Evolutionary conservation across 2,113 vertebrate species (phyloP).

Genomic region (Macaca mulatta): DNA sequence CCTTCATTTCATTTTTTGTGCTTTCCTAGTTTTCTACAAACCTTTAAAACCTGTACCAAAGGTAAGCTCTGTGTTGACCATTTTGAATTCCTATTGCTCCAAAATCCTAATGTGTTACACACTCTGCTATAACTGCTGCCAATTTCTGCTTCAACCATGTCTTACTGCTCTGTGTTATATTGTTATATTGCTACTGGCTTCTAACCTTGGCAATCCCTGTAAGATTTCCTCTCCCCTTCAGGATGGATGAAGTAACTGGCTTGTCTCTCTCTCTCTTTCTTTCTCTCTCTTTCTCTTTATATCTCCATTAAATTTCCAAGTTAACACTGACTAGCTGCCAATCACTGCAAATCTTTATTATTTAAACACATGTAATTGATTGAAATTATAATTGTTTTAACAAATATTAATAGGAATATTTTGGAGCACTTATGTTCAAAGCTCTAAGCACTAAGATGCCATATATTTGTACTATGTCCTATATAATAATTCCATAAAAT

Average conservation of each 20-base stretch:
- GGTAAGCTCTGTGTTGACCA: neutral
- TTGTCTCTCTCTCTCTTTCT: accelerated
- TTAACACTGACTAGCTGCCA: neutral
- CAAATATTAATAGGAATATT: neutral
- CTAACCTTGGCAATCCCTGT: accelerated
- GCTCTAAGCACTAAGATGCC: neutral
- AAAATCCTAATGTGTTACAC: neutral
- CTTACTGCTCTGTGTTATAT: accelerated
- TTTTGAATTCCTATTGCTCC: neutral
- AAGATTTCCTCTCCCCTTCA: neutral
- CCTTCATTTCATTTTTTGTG: neutral
- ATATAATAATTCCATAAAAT: neutral
- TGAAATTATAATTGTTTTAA: neutral
- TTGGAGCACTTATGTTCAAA: neutral
- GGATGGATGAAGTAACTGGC: neutral
- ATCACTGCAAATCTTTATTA: neutral
- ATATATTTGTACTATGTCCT: neutral
- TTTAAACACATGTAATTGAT: accelerated
- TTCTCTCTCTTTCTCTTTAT: neutral
- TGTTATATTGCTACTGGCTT: accelerated
- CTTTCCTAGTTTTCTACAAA: neutral
- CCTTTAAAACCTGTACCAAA: neutral
- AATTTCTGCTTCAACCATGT: neutral
- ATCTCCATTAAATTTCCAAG: neutral
- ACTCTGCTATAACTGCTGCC: neutral